Evolutionary conservation across 1,140 invertebrate genomes (phyloP).

Genomic region (Gyrodactylus bullatarudis): DNA sequence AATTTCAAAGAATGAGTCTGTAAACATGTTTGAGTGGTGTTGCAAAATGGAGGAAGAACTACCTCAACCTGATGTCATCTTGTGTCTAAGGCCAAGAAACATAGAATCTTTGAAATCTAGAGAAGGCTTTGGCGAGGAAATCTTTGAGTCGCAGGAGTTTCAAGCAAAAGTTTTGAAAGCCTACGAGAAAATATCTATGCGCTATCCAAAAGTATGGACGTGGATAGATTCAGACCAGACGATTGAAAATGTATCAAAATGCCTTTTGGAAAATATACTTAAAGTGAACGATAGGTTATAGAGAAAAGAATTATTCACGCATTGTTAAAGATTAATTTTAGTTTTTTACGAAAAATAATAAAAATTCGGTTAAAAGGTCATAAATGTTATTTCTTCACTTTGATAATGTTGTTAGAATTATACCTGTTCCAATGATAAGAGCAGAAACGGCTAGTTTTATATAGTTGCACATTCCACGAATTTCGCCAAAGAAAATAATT

Average conservation of each 20-base stretch:
- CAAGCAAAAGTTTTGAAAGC: slow-evolving; percentile 1
- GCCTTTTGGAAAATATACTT: background rate
- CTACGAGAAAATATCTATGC: background rate
- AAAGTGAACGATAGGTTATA: no score
- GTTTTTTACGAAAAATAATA: background rate
- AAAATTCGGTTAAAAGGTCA: background rate
- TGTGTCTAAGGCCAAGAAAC: background rate
- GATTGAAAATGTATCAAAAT: background rate
- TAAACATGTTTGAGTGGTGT: background rate
- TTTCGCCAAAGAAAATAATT: background rate
- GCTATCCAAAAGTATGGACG: background rate
- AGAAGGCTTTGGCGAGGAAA: background rate
- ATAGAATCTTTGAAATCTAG: background rate
- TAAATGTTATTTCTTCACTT: background rate
- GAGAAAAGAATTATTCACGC: background rate
- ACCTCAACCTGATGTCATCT: background rate
- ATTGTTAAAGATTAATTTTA: background rate
- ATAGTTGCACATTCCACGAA: background rate
- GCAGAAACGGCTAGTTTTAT: background rate
- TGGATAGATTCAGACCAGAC: background rate
- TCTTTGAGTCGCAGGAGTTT: background rate
- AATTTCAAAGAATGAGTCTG: background rate
- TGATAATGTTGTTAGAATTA: background rate
- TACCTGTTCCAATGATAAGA: background rate
- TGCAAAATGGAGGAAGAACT: background rate